Percentiles rank a stretch among this genome's conserved stretches.
Conservation (phyloP, 2,113 vertebrate genomes). For the Xiphophorus couchianus region DNA sequence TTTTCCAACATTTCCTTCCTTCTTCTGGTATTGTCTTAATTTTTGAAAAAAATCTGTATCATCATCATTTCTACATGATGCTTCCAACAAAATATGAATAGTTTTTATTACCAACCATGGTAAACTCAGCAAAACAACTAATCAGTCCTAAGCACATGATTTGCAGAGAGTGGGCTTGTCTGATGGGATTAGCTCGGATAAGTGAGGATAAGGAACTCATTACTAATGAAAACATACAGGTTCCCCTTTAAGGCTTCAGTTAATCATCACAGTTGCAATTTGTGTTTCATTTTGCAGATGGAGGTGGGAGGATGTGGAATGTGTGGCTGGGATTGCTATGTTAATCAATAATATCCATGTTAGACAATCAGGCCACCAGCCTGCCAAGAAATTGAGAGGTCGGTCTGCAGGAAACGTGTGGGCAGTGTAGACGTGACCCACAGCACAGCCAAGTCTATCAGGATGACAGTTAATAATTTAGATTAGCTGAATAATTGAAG, state of each 20-base stretch:
- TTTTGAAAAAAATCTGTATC: background rate
- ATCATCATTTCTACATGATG: background rate
- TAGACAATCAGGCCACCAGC: conserved; percentile 7
- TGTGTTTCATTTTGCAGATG: background rate
- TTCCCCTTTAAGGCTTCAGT: background rate
- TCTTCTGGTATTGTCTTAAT: background rate
- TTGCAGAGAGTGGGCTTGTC: background rate
- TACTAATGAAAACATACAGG: background rate
- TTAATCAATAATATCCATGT: conserved; percentile 51
- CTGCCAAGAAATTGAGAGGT: background rate
- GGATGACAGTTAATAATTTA: conserved; percentile 18
- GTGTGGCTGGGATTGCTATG: conserved; percentile 3
- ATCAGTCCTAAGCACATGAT: no score
- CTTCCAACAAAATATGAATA: background rate
- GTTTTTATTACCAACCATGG: no score
- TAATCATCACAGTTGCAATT: conserved; percentile 14
- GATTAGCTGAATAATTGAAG: conserved; percentile 16
- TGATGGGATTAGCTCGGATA: conserved; percentile 19
- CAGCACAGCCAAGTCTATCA: background rate
- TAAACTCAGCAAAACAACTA: no score
- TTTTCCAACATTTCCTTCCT: background rate
- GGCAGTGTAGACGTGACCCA: conserved; percentile 9
- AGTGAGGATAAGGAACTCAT: background rate
- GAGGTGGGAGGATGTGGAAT: conserved; percentile 18
- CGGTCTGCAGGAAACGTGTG: conserved; percentile 23